Base-by-base conservation (phyloP, 2,113 vertebrate species). In the Leuciscus idus region DNA sequence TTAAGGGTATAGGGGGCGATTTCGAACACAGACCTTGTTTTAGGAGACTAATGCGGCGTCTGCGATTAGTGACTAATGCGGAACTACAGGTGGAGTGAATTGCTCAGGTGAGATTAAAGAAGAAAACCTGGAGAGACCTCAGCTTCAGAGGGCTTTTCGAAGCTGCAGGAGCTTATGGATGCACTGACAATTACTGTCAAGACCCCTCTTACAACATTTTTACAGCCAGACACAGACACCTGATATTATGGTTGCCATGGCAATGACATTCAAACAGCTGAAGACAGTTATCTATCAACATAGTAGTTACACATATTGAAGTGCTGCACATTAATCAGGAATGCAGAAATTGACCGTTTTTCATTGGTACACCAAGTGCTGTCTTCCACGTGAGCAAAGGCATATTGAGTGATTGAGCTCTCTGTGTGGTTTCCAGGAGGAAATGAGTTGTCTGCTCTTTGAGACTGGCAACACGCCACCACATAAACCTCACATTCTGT, bases 401-500 rank as follows among this genome's bases (percentile, higher is more conserved):
- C 59, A 83, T 19, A 36, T 7, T 21, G 64, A 66, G 55, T 17
- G 21, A 57, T 48, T 66, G 26, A 61, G 52, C 46, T 70, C 48
- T 79, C 30, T n/a, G n/a, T 30, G 30, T 10, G 10, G 28, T 59
- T 86, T 72, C 70, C 70, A 84, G 70, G 50, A 81, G 76, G 21
- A 84, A 86, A 86, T 86, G 19, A 80, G 48, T 26, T 48, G 59
- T 81, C 52, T 81, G 36, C 70, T 86, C 46, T 84, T 52, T 84
- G 75, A 61, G 50, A 72, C 59, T 84, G 85, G 85, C 82, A 86
- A 86, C n/a, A 19, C 23, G 76, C 55, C 75, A 86, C 36, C 80
- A 64, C 81, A 87, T 86, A 81, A 89, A 81, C 66, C 85, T 83
- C 9, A 76, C 8, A 59, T 64, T 76, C 46, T 86, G 48, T 75